These are phyloP conservation scores for Ephestia elutella DNA, from an alignment of 1,140 invertebrate genomes.

Conservation along the genomic window DNA sequence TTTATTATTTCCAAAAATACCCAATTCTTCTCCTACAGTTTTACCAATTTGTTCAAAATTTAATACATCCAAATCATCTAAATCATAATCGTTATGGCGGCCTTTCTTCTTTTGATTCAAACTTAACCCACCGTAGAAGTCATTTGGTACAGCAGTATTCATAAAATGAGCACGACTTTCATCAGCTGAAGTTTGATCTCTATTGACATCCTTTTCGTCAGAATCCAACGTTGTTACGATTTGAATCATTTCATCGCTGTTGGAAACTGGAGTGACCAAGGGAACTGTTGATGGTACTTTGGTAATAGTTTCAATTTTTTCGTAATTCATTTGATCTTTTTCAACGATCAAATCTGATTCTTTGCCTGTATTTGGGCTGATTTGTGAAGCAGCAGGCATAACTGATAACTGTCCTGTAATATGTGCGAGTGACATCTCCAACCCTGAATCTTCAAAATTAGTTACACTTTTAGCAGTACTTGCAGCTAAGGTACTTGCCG, in stretches of 20 bases:
- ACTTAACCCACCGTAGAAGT: conserved; percentile 36
- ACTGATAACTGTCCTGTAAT: conserved; percentile 68
- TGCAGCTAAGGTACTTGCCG: conserved; percentile 30
- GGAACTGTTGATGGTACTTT: conserved; percentile 48
- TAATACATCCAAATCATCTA: conserved; percentile 61
- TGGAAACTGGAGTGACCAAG: conserved; percentile 32
- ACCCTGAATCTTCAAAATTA: conserved; percentile 61
- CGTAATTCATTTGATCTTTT: conserved; percentile 36
- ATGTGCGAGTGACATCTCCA: conserved; percentile 70
- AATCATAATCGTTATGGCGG: conserved; percentile 39
- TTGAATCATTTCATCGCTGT: conserved; percentile 56
- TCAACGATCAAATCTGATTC: conserved; percentile 28
- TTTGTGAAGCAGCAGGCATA: conserved; percentile 55
- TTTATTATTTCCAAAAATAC: conserved; percentile 59
- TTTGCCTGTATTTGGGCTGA: conserved; percentile 43
- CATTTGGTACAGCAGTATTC: conserved; percentile 16
- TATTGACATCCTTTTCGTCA: conserved; percentile 37
- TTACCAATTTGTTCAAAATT: conserved; percentile 64
- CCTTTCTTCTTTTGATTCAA: conserved; percentile 49
- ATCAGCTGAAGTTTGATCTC: conserved; percentile 27
- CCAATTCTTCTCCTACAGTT: conserved; percentile 59
- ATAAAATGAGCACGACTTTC: conserved; percentile 37
- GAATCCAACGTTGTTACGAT: conserved; percentile 58
- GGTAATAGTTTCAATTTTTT: conserved; percentile 60
- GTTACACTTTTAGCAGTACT: conserved; percentile 46